Percentiles rank a stretch among this genome's conserved stretches.
These are phyloP conservation scores for Celastrina argiolus DNA, from an alignment of 2,888 invertebrate species.

Conservation along the genomic window DNA sequence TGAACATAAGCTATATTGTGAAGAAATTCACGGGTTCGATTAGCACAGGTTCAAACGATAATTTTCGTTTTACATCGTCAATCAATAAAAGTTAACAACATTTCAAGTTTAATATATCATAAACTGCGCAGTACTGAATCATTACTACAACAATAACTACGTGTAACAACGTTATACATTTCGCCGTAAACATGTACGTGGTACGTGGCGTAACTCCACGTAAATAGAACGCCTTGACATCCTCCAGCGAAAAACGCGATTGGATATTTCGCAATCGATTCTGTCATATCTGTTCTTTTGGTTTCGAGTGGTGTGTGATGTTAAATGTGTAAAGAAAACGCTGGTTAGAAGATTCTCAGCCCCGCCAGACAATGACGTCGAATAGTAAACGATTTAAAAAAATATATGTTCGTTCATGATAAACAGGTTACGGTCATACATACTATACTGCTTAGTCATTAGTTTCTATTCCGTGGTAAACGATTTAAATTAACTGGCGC, in stretches of 20 bases:
- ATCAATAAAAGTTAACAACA: not conserved
- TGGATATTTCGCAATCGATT: constrained; percentile 5
- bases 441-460: too few relatives aligned
- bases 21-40: not conserved
- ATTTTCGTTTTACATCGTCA: not conserved
- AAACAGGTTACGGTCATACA: too few relatives aligned
- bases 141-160: not conserved
- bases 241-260: constrained; percentile 22
- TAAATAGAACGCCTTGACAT: constrained; percentile 64
- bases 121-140: not conserved
- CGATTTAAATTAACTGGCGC: too few relatives aligned
- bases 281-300: constrained; percentile 3
- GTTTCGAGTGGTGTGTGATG: not conserved
- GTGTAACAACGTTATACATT: not conserved
- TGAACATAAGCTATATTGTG: too few relatives aligned
- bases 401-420: too few relatives aligned
- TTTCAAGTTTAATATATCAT: not conserved
- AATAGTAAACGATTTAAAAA: too few relatives aligned
- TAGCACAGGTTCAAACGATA: not conserved
- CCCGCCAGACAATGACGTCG: too few relatives aligned
- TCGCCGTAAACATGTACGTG: constrained; percentile 8
- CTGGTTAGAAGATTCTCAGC: not conserved
- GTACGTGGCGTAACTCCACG: constrained; percentile 29
- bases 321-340: not conserved
- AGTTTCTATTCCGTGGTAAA: too few relatives aligned